Base-by-base conservation (phyloP, 2,888 invertebrate genomes). In the Pegoplata infirma region DNA sequence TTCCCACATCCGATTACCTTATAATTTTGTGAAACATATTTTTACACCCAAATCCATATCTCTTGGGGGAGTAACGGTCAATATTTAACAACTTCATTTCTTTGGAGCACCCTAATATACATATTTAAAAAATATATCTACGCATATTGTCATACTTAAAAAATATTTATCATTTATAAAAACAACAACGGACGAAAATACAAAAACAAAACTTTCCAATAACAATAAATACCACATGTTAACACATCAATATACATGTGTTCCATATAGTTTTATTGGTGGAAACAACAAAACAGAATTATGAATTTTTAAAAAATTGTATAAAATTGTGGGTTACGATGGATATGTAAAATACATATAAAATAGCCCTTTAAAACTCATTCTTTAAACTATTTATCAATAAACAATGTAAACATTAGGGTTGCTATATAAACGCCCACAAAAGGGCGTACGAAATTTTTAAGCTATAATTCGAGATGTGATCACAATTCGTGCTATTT, bases 181-280 rank as follows among this genome's bases (percentile, higher is more conserved):
- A 28, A 23, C 56, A 55, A 66, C 8, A 36, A 44, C 5, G n/a
- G 49, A 28, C 36, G 49, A 1, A 12, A 56, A 61, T 1, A 53
- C 6, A 61, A 51, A 40, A 5, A 64, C 23, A 68, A 73, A 25
- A 47, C 44, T 23, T 28, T 71, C 25, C 71, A 74, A 71, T 67
- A 61, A 71, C 71, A 71, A 79, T 79, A 67, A 79, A 75, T 56
- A 53, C 79, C 79, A 79, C 79, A 79, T 79, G 79, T 74, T 79
- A 66, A 66, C 69, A 69, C 47, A 74, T 28, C 40, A 66, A 47
- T 47, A 19, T 55, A 66, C 59, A 56, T 36, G 47, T 53, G 56
- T 72, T 46, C 36, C n/a, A 32, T 32, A 32, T 32, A 25, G 8
- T 12, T 16, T 61, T 32, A 59, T 61, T 49, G 25, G 47, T 53